Base-by-base conservation (phyloP, 2,888 invertebrate genomes). In the Limenitis camilla region DNA sequence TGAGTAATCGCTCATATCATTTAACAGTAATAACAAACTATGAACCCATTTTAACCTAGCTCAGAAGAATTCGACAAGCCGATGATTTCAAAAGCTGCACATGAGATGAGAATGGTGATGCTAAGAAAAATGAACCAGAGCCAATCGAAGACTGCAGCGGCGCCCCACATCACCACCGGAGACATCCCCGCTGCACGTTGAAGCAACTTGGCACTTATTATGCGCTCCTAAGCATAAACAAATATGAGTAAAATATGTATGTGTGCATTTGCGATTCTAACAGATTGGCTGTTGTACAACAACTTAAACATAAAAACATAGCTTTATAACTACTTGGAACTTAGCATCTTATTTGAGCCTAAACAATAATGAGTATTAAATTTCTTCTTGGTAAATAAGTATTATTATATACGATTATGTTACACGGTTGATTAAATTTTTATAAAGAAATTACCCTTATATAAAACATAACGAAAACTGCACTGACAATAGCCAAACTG, bases 131-230 rank as follows among this genome's bases (percentile, higher is more conserved):
- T 62, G 75, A 90, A 93, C 74, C 90, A 91, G 5, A 89, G 49
- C 74, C 91, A 89, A 77, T 94, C 93, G 82, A 92, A 93, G 0
- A 92, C 43, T 8, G 92, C 90, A 0, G 91, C 90, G 0, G 91
- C 88, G 4, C 88, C 64, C 95, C 95, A 96, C 78, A 92, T 91
- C 5, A 91, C 89, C 0, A 81, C 72, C 1, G 92, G 89, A 53
- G 90, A 89, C 0, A 92, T 88, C 0, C 94, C 94, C 2, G 93
- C 91, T 0, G 94, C 92, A 59, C 91, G 89, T 67, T 94, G 94
- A 30, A 94, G 77, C 45, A 93, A 88, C 64, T 93, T 92, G 0
- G 93, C 89, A 44, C 92, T 91, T 36, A 87, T 89, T 4, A 90
- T 78, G 10, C 92, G 88, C 70, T 95, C 95, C 77, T 92, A 84